Evolutionary conservation across 1,140 invertebrate species (phyloP).

Genomic region (Trialeurodes vaporariorum): DNA sequence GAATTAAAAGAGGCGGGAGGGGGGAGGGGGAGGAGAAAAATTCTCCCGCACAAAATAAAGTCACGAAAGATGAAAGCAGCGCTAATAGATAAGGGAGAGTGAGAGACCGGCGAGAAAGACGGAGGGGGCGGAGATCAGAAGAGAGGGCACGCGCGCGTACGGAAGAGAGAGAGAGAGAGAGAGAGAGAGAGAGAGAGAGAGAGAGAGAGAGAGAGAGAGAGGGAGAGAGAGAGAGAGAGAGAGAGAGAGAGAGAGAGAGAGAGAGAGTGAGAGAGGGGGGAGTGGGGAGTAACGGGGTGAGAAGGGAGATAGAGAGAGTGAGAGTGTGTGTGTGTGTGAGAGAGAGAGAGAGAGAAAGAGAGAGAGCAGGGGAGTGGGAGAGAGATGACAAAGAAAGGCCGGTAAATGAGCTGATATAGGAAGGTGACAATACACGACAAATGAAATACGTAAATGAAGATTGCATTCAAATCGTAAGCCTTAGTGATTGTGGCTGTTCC

Average conservation of each 20-base stretch:
- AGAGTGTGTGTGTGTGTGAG: not conserved
- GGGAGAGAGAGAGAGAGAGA: not conserved
- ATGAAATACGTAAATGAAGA: constrained; percentile 4
- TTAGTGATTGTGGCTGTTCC: not conserved
- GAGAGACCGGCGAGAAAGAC: constrained; percentile 6
- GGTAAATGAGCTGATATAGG: constrained; percentile 1
- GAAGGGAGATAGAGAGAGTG: constrained; percentile 1
- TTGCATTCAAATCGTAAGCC: not conserved
- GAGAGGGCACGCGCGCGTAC: not conserved
- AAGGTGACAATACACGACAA: not conserved
- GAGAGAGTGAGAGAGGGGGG: not conserved
- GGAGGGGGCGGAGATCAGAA: not conserved
- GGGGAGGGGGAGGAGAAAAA: constrained; percentile 8
- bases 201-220: not conserved
- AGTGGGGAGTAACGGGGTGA: not conserved
- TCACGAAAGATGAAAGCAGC: not conserved
- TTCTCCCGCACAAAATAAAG: not conserved
- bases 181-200: not conserved
- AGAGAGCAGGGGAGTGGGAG: constrained; percentile 8
- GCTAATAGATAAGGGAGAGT: constrained; percentile 6
- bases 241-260: not conserved
- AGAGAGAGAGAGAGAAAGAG: constrained; percentile 9
- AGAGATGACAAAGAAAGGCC: not conserved
- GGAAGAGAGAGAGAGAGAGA: constrained; percentile 4
- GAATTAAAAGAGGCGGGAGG: constrained; percentile 2